A percentile compares a stretch with the other conserved stretches of the same genome.
Conservation (phyloP, 2,113 vertebrate genomes). For the Nothoprocta perdicaria region DNA sequence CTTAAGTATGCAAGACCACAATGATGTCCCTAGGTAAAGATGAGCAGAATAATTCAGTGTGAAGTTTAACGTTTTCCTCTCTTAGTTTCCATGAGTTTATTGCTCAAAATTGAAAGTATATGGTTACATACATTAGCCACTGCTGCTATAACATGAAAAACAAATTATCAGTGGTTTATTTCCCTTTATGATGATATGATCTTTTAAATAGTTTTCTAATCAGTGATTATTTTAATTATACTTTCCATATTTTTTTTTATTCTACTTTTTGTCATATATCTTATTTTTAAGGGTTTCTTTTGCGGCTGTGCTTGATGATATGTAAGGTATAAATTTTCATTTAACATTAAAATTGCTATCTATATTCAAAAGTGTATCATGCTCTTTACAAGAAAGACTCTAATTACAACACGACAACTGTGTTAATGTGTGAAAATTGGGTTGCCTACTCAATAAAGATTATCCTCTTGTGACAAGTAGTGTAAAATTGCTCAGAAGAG, state of each 20-base stretch:
- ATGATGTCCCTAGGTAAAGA: neutral
- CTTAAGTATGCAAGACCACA: neutral
- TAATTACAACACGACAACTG: neutral
- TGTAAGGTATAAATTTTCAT: neutral
- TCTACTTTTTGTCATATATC: neutral
- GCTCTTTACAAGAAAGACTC: neutral
- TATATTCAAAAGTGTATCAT: neutral
- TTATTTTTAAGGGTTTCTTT: neutral
- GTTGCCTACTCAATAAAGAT: neutral
- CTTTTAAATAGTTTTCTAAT: neutral
- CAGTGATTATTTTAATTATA: neutral
- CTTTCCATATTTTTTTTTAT: neutral
- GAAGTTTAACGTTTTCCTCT: neutral
- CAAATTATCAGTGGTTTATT: neutral
- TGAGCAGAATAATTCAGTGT: neutral
- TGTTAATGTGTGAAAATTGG: neutral
- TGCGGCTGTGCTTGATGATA: neutral
- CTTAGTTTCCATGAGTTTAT: neutral
- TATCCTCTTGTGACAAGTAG: neutral
- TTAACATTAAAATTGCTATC: neutral
- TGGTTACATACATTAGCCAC: neutral
- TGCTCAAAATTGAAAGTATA: neutral
- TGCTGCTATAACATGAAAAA: neutral
- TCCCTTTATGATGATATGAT: neutral
- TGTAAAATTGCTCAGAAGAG: neutral